Evolutionary conservation across 1,140 invertebrate genomes (phyloP), one percentile per base, ranked within the genome.

Genomic region (Kradibia gibbosae): DNA sequence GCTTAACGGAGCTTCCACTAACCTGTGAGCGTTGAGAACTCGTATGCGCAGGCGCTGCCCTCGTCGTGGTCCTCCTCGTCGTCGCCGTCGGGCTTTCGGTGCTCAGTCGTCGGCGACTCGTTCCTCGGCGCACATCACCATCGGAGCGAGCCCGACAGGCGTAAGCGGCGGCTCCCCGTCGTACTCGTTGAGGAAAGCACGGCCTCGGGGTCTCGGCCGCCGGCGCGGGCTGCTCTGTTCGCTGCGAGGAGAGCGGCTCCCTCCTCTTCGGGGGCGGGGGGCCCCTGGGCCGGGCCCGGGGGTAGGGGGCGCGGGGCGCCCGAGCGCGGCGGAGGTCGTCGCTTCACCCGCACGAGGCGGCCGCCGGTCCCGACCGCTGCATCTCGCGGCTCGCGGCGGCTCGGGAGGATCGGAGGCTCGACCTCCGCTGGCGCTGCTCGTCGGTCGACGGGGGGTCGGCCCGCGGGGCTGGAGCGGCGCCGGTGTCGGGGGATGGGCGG

Each of bases 1-100:
- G 57, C 8, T 8, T 15, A 34, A 25, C 10, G 62, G 34, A 67
- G 62, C 17, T 48, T 72, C 3, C 42, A 76, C 74, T 36, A 76
- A 76, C 74, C 74, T 76, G 74, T 76, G 53, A 60, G 53, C 25
- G 53, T 76, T 60, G 34, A 31, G 15, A 53, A 17, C 8, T 48
- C 45, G 8, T 7, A 17, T 11, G 22, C 65, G 39, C 42, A 42
- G 42, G 73, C 22, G 31, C 34, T 15, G 73, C 42, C 11, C 13
- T 45, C 20, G 1, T 15, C 36, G 36, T 1, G 20, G 70, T 48
- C 31, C 10, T 48, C 42, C 1, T 36, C 34, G 34, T 17, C 34
- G 62, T n/a, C 62, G 20, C 31, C 13, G 42, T 48, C 42, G 5
- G 20, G 25, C 34, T 17, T 36, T 60, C 25, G 62, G 7, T 36